phyloP scores from a whole-genome alignment of 2,797 vertebrate genomes.

The Catostomus latipinnis region DNA sequence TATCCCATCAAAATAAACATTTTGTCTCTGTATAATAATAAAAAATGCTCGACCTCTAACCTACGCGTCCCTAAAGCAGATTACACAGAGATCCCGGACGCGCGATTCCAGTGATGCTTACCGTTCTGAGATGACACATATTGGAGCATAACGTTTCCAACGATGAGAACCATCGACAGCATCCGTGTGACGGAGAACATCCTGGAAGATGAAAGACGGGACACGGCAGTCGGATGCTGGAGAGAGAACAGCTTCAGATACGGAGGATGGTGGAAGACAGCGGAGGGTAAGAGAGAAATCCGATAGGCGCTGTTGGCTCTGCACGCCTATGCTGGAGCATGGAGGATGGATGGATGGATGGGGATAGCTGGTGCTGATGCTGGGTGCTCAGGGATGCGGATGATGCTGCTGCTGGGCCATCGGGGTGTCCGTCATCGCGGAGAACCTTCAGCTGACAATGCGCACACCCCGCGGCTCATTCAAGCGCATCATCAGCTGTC shows the following conservation, averaged over 20 bases:
- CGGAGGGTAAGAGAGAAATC: conserved; percentile 64
- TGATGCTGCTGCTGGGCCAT: conserved; percentile 75
- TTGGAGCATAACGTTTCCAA: conserved; percentile 76
- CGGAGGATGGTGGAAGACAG: conserved; percentile 68
- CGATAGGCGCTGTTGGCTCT: conserved; percentile 23
- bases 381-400: conserved; percentile 52
- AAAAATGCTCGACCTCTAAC: conserved; percentile 43
- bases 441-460: conserved; percentile 75
- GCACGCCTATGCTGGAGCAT: conserved; percentile 38
- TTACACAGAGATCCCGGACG: conserved; percentile 44
- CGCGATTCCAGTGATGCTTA: conserved; percentile 68
- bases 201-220: conserved; percentile 62
- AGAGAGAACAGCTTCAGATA: conserved; percentile 34
- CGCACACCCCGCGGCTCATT: conserved; percentile 58
- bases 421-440: conserved; percentile 70
- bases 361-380: conserved; percentile 17
- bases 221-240: conserved; percentile 63
- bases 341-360: conserved; percentile 41
- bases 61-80: conserved; percentile 37
- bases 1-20: neutral
- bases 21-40: conserved; percentile 19
- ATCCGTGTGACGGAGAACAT: conserved; percentile 74
- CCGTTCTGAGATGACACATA: conserved; percentile 79
- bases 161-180: conserved; percentile 72
- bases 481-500: conserved; percentile 62